A percentile compares a stretch with the other conserved stretches of the same genome.
Evolutionary conservation across 2,888 invertebrate genomes (phyloP).

Genomic region (Thymelicus acteon): DNA sequence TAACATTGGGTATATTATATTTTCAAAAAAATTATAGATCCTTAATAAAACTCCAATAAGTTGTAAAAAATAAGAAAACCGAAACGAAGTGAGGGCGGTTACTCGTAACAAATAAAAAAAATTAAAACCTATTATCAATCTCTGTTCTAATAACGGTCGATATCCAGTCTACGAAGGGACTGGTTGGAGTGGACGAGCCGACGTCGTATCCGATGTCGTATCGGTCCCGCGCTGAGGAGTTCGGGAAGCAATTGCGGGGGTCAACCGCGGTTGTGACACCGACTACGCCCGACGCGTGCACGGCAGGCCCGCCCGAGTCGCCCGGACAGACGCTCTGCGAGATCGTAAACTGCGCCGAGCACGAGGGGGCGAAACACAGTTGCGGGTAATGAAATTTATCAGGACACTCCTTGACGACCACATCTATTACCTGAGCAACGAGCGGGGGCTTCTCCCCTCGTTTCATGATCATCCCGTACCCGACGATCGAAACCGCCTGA

Average conservation of each 20-base stretch:
- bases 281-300: conserved; percentile 26
- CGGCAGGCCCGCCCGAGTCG: conserved; percentile 28
- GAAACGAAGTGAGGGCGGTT: too few species aligned
- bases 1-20: too few species aligned
- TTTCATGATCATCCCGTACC: conserved; percentile 1
- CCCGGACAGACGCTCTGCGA: neutral
- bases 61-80: too few species aligned
- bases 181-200: conserved; percentile 11
- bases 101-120: too few species aligned
- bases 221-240: neutral
- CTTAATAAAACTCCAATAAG: too few species aligned
- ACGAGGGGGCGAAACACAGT: conserved; percentile 21
- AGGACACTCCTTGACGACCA: conserved; percentile 12
- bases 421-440: conserved; percentile 12
- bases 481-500: conserved; percentile 18
- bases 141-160: neutral
- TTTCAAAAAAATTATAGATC: too few species aligned
- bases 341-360: neutral
- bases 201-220: conserved; percentile 6
- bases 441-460: neutral
- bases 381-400: neutral
- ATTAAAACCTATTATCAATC: neutral
- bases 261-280: neutral
- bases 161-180: conserved; percentile 28
- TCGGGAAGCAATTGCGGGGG: neutral